Conservation (phyloP, 2,888 invertebrate species). For the Campoletis raptor region DNA sequence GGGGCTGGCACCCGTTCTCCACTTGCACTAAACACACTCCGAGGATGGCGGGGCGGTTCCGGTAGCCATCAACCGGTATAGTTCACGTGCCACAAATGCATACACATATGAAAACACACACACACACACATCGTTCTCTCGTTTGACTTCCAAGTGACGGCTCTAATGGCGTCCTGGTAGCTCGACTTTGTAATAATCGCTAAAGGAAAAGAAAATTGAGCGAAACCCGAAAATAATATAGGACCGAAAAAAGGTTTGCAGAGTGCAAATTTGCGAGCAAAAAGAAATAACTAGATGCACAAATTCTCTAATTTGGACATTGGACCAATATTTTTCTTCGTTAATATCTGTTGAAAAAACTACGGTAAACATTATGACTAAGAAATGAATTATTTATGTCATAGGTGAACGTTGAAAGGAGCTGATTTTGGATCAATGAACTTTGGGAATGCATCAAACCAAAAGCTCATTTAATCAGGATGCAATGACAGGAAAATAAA, state of each 20-base stretch:
- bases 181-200: slow-evolving; percentile 59
- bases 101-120: slow-evolving; percentile 19
- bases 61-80: slow-evolving; percentile 42
- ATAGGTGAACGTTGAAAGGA: neutral
- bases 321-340: slow-evolving; percentile 71
- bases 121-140: slow-evolving; percentile 33
- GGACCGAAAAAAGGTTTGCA: slow-evolving; percentile 63
- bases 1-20: slow-evolving; percentile 41
- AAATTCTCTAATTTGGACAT: slow-evolving; percentile 81
- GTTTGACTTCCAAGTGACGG: slow-evolving; percentile 51
- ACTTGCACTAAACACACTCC: slow-evolving; percentile 41
- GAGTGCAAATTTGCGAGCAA: slow-evolving; percentile 44
- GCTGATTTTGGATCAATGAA: neutral
- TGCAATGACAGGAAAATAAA: neutral
- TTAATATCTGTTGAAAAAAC: neutral
- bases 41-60: slow-evolving; percentile 51
- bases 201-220: slow-evolving; percentile 11
- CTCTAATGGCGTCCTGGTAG: slow-evolving; percentile 57
- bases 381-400: neutral
- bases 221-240: slow-evolving; percentile 21
- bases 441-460: neutral
- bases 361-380: neutral
- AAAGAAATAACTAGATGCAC: slow-evolving; percentile 68
- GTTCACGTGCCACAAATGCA: neutral
- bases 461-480: neutral